These are phyloP conservation scores for Himalopsyche tibetana DNA, from an alignment of 2,888 invertebrate genomes.

Conservation along the genomic window DNA sequence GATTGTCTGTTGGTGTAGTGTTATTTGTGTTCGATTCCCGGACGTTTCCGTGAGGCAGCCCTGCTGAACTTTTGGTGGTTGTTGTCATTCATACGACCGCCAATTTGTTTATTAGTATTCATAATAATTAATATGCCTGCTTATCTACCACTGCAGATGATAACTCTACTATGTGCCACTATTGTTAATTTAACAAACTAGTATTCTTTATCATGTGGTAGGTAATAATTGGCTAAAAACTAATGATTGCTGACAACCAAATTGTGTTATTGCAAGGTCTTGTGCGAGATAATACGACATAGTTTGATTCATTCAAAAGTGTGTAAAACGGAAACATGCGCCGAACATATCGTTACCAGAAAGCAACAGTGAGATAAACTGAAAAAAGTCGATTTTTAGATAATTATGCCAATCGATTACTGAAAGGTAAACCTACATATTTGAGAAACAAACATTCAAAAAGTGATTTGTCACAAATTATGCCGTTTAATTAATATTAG, in stretches of 20 bases:
- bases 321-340: neutral
- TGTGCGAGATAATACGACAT: neutral
- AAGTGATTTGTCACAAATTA: no score
- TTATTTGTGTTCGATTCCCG: no score
- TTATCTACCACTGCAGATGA: neutral
- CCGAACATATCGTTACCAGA: no score
- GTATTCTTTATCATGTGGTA: neutral
- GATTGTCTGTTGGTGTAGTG: no score
- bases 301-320: conserved; percentile 5
- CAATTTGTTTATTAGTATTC: conserved; percentile 1
- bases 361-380: no score
- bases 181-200: neutral
- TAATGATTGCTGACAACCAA: neutral
- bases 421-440: no score
- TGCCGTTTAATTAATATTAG: no score
- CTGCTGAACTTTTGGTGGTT: neutral
- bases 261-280: neutral
- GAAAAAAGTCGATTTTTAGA: no score
- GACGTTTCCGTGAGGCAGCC: neutral
- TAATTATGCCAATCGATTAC: no score
- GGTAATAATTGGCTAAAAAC: conserved; percentile 14
- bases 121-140: neutral
- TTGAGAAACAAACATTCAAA: no score
- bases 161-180: neutral
- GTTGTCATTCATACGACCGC: neutral